A percentile compares a stretch with the other conserved stretches of the same genome.
phyloP scores from a whole-genome alignment of 2,797 vertebrate genomes.

The Sebastes steindachneri region DNA sequence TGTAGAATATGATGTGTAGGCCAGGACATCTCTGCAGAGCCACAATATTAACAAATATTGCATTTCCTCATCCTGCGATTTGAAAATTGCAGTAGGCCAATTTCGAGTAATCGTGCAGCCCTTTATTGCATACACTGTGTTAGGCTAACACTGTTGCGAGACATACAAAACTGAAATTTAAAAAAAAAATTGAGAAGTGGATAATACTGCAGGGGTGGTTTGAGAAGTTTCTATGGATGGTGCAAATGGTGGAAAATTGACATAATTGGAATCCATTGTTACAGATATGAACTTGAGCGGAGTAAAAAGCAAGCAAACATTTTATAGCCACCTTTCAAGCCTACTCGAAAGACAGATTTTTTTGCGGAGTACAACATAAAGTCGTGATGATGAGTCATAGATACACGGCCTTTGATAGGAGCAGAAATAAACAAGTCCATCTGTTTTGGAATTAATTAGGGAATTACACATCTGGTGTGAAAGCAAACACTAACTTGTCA shows the following conservation, averaged over 20 bases:
- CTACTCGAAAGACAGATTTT: not conserved
- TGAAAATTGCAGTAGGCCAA: too few species aligned
- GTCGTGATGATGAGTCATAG: not conserved
- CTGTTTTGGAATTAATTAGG: not conserved
- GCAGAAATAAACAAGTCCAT: not conserved
- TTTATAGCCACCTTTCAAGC: not conserved
- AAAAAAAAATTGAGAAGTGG: not conserved
- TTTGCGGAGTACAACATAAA: not conserved
- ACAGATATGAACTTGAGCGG: not conserved
- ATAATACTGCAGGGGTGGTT: not conserved
- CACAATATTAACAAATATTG: too few species aligned
- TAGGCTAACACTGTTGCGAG: not conserved
- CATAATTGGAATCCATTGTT: not conserved
- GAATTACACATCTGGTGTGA: not conserved
- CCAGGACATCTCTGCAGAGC: too few species aligned
- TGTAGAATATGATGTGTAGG: too few species aligned
- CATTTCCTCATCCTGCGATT: too few species aligned
- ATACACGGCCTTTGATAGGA: not conserved
- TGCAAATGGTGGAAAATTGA: not conserved
- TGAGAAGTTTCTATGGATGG: not conserved
- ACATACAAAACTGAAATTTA: not conserved
- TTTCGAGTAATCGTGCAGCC: too few species aligned
- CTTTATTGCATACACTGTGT: not conserved
- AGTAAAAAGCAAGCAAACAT: not conserved
- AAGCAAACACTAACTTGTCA: not conserved